Evolutionary conservation across 2,113 vertebrate genomes (phyloP).

Genomic region (Pimephales promelas): DNA sequence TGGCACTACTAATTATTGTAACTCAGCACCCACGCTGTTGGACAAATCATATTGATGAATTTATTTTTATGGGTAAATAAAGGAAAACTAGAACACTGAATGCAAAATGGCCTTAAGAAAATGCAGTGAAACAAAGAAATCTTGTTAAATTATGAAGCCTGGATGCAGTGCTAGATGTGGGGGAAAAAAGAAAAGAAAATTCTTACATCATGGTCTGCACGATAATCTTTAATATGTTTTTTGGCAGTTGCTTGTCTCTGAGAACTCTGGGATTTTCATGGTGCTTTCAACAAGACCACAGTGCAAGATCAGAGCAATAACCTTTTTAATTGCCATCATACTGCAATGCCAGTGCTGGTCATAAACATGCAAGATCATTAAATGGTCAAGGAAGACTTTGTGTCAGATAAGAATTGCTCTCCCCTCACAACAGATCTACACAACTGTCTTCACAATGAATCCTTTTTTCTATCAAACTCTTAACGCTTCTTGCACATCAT

Average conservation of each 20-base stretch:
- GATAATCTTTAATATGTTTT: background rate
- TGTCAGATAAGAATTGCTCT: background rate
- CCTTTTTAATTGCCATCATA: constrained; percentile 1
- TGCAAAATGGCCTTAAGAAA: background rate
- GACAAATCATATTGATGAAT: constrained; percentile 6
- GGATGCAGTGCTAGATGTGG: background rate
- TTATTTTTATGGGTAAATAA: background rate
- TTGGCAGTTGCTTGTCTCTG: constrained; percentile 4
- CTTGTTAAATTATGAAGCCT: background rate
- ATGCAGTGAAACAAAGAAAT: background rate
- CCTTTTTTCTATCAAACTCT: constrained; percentile 2
- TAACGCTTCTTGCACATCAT: constrained; percentile 15
- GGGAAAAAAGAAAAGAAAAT: background rate
- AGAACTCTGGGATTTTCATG: background rate
- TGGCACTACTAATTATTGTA: constrained; percentile 6
- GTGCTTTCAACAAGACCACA: constrained; percentile 24
- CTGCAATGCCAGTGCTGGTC: background rate
- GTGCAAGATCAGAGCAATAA: background rate
- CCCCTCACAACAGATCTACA: background rate
- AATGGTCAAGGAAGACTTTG: background rate
- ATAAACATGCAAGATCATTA: constrained; percentile 11
- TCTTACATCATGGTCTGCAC: background rate
- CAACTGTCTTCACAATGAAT: constrained; percentile 27
- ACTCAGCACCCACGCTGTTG: background rate
- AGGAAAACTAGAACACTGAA: background rate